Percentiles rank a stretch among this genome's conserved stretches.
phyloP scores from a whole-genome alignment of 2,797 vertebrate species.

The Macroramphosus scolopax region DNA sequence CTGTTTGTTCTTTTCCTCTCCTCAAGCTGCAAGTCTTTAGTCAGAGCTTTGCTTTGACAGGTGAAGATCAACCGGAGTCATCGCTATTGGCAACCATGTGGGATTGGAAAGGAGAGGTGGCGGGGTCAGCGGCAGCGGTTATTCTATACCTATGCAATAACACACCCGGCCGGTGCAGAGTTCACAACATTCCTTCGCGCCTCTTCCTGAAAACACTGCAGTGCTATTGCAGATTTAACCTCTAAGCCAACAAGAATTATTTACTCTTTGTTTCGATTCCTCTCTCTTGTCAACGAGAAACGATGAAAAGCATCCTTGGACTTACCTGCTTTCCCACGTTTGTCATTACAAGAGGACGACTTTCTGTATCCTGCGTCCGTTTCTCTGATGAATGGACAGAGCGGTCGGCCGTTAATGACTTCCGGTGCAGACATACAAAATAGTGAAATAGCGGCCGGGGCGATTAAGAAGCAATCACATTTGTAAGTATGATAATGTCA shows the following conservation, averaged over 20 bases:
- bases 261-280: slow-evolving; percentile 8
- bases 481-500: slow-evolving; percentile 78
- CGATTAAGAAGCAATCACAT: slow-evolving; percentile 72
- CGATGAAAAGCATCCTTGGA: slow-evolving; percentile 24
- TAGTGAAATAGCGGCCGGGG: slow-evolving; percentile 42
- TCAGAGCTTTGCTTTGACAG: slow-evolving; percentile 81
- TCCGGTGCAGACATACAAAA: slow-evolving; percentile 59
- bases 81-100: slow-evolving; percentile 73
- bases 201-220: slow-evolving; percentile 58
- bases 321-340: slow-evolving; percentile 14
- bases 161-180: slow-evolving; percentile 65
- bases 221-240: slow-evolving; percentile 49
- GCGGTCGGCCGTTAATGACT: slow-evolving; percentile 39
- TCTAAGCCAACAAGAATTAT: slow-evolving; percentile 10
- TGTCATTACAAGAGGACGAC: slow-evolving; percentile 43
- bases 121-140: slow-evolving; percentile 69
- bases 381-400: slow-evolving; percentile 55
- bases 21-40: slow-evolving; percentile 78
- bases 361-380: slow-evolving; percentile 52
- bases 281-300: slow-evolving; percentile 23
- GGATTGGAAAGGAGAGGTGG: slow-evolving; percentile 60
- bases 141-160: slow-evolving; percentile 79
- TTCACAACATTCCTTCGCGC: slow-evolving; percentile 64
- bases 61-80: slow-evolving; percentile 78
- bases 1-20: slow-evolving; percentile 62